Base-by-base conservation (phyloP, 2,797 vertebrate species). In the Psittacula derbiana region DNA sequence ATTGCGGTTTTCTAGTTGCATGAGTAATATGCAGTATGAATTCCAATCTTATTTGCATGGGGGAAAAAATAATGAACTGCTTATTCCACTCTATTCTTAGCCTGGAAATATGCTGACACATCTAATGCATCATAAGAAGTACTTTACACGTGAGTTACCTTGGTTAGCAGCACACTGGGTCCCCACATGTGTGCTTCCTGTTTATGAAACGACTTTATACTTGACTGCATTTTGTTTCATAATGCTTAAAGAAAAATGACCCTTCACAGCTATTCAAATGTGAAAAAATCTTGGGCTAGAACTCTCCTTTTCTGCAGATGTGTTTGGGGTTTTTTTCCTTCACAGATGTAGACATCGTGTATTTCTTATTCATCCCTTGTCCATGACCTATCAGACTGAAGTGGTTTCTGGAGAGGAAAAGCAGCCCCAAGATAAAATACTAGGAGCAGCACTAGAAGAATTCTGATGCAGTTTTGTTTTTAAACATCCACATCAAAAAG, bases 71-170 rank as follows among this genome's bases (percentile, higher is more conserved):
- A 86, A 38, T 3, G 4, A 94, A 83, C 46, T 3, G 64, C 50
- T 72, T 86, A 75, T 72, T 93, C 53, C 38, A 23, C 11, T 84
- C 66, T 93, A 83, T 96, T 93, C 91, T 94, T 91, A 93, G 85
- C 60, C 55, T 76, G 70, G 49, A 94, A 96, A 94, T 88, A 30
- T 84, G 95, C 94, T 96, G 90, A 95, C 90, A 79, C 79, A 94
- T 88, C 61, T 78, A 91, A 66, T 76, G 58, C 80, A 75, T 91
- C 58, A 52, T 75, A 14, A 88, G 50, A 80, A 80, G 65, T 73
- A 53, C 65, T 96, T 94, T 86, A 93, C 82, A 92, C 0, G 28
- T 94, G 95, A 88, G 43, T 90, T 96, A 76, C 89, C 91, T 90
- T 94, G 65, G 31, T 95, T 93, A 94, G 80, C 23, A 0, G 53